These are phyloP conservation scores for Trichonephila clavipes DNA, from an alignment of 1,140 invertebrate species.

Conservation along the genomic window DNA sequence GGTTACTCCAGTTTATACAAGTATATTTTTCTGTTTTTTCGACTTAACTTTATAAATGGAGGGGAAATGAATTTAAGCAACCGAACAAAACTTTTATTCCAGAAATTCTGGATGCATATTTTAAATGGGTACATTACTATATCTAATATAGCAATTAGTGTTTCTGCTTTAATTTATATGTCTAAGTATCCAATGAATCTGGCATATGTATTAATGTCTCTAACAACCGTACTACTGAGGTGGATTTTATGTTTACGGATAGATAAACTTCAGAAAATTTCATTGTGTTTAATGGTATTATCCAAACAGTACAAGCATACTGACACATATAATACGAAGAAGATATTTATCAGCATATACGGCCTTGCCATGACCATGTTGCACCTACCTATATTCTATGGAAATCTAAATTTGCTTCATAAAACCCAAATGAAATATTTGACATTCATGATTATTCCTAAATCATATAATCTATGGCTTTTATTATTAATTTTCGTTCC, in stretches of 20 bases:
- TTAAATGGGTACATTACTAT: not conserved
- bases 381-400: not conserved
- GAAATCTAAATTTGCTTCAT: not conserved
- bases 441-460: not conserved
- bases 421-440: not conserved
- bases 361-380: not conserved
- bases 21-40: not conserved
- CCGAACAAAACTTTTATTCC: not conserved
- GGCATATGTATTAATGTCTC: not conserved
- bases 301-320: not conserved
- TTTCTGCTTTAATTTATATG: not conserved
- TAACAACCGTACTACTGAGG: not conserved
- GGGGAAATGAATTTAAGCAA: not conserved
- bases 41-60: not conserved
- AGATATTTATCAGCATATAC: too few relatives aligned
- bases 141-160: not conserved
- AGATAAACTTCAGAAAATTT: not conserved
- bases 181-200: too few relatives aligned
- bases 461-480: too few relatives aligned
- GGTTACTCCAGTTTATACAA: not conserved
- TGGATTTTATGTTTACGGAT: not conserved
- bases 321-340: not conserved
- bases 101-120: not conserved
- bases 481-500: not conserved
- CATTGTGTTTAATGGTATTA: not conserved